Percentiles rank a stretch among this genome's conserved stretches.
Evolutionary conservation across 2,888 invertebrate genomes (phyloP).

Genomic region (Atethmia centrago): DNA sequence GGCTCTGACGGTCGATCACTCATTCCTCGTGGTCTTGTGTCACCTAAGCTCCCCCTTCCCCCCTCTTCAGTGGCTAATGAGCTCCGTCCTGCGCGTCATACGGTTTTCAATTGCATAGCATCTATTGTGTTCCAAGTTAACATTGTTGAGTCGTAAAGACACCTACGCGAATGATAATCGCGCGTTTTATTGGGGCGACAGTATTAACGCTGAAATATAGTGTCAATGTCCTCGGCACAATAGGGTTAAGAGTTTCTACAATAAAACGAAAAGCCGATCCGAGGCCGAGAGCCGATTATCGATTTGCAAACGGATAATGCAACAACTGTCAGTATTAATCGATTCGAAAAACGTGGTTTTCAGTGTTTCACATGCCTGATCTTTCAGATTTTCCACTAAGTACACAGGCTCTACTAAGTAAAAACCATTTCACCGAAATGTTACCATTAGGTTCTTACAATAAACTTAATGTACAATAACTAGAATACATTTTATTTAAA

Average conservation of each 20-base stretch:
- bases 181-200: constrained; percentile 43
- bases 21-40: constrained; percentile 84
- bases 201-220: constrained; percentile 36
- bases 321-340: constrained; percentile 9
- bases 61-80: constrained; percentile 81
- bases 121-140: constrained; percentile 64
- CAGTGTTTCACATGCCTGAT: neutral
- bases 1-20: constrained; percentile 86
- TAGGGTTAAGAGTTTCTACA: constrained; percentile 17
- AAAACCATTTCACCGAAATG: neutral
- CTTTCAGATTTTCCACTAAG: neutral
- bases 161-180: constrained; percentile 53
- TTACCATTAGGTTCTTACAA: constrained; percentile 4
- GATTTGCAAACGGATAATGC: constrained; percentile 18
- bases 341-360: neutral
- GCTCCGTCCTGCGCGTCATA: constrained; percentile 80
- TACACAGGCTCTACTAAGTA: constrained; percentile 2
- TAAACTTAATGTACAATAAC: constrained; percentile 27
- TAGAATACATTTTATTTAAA: constrained; percentile 19
- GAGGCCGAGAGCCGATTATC: constrained; percentile 10
- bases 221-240: constrained; percentile 47
- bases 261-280: constrained; percentile 8
- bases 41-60: constrained; percentile 75
- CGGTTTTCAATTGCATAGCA: constrained; percentile 63
- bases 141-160: constrained; percentile 51